Conservation (phyloP, 2,797 vertebrate species). For the Acanthurus leucopareius region DNA sequence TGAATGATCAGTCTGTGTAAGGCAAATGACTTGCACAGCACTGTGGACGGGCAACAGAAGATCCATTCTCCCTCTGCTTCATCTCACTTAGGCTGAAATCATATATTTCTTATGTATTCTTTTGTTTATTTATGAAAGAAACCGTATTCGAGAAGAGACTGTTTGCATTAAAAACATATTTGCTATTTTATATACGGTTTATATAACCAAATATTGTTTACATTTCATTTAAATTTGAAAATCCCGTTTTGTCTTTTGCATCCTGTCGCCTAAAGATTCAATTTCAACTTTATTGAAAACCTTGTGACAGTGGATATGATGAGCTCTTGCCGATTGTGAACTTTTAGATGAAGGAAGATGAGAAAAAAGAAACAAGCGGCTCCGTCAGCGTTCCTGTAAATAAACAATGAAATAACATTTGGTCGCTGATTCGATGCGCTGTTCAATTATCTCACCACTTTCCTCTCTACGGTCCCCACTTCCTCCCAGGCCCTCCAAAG, state of each 20-base stretch:
- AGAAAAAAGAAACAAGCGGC: conserved; percentile 8
- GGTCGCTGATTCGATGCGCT: conserved; percentile 9
- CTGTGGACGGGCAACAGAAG: conserved; percentile 52
- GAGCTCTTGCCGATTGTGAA: neutral
- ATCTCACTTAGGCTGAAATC: neutral
- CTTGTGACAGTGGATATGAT: neutral
- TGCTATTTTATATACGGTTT: neutral
- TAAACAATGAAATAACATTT: conserved; percentile 13
- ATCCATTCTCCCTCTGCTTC: conserved; percentile 13
- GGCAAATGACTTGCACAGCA: conserved; percentile 41
- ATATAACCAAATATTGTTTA: neutral
- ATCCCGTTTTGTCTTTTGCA: neutral
- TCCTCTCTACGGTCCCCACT: conserved; percentile 22
- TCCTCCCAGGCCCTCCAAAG: conserved; percentile 24
- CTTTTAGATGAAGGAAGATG: conserved; percentile 3
- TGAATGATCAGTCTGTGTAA: conserved; percentile 64
- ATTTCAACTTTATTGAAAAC: neutral
- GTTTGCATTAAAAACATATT: no score
- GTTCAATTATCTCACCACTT: conserved; percentile 38
- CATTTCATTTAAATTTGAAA: neutral
- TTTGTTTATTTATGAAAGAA: no score
- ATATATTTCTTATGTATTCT: no score
- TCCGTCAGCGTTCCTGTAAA: conserved; percentile 17
- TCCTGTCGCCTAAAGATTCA: neutral
- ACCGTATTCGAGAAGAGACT: no score